phyloP scores from a whole-genome alignment of 2,888 invertebrate genomes.

The Tetrapedia diversipes region DNA sequence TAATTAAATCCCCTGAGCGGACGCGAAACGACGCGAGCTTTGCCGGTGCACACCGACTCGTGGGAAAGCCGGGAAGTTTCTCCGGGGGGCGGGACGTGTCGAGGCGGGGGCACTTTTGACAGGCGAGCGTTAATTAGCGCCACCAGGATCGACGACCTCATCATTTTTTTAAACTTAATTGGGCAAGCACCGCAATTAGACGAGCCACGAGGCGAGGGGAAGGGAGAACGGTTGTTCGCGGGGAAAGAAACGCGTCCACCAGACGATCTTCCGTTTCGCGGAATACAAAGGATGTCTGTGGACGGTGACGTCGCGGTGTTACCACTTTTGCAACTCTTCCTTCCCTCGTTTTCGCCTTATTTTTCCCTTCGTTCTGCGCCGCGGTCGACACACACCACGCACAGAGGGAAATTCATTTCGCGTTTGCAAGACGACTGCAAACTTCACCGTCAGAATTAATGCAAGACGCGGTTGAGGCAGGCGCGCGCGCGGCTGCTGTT shows the following conservation, averaged over 20 bases:
- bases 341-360: not conserved
- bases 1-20: conserved; percentile 75
- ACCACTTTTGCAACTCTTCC: conserved; percentile 10
- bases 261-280: conserved; percentile 43
- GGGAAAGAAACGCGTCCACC: conserved; percentile 24
- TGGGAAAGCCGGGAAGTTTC: conserved; percentile 63
- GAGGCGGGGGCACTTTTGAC: conserved; percentile 62
- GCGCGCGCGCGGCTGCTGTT: not conserved
- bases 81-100: conserved; percentile 1
- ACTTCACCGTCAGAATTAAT: conserved; percentile 35
- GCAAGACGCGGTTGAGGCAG: conserved; percentile 35
- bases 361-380: not conserved
- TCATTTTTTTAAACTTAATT: conserved; percentile 65
- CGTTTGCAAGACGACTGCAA: conserved; percentile 45
- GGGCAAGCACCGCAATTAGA: conserved; percentile 62
- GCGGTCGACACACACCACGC: conserved; percentile 24
- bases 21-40: conserved; percentile 63
- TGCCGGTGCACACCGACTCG: conserved; percentile 38
- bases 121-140: conserved; percentile 72
- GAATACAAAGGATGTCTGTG: conserved; percentile 47
- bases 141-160: conserved; percentile 57
- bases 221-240: not conserved
- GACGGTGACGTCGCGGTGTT: conserved; percentile 20
- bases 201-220: not conserved
- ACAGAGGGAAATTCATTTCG: conserved; percentile 54